Conservation (phyloP, 1,140 invertebrate species). For the Nephila pilipes region DNA sequence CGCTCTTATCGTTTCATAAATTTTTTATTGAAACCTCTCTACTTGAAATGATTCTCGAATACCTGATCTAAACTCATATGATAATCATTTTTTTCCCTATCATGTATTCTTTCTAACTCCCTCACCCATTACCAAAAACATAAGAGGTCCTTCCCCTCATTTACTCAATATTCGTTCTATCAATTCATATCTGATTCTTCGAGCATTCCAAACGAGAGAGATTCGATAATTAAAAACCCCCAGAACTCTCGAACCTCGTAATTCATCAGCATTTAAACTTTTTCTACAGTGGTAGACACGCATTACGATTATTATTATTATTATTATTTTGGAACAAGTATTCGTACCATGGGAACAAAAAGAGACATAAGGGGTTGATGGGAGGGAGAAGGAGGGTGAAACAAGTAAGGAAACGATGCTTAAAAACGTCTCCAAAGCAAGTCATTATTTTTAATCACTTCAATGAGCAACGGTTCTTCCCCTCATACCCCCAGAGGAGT, state of each 20-base stretch:
- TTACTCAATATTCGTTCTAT: not conserved
- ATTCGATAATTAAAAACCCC: conserved; percentile 5
- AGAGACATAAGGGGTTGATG: not conserved
- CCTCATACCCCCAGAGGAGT: not conserved
- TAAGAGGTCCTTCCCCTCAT: too few species aligned
- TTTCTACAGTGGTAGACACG: not conserved
- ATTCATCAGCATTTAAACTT: conserved; percentile 28
- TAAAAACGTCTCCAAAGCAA: conserved; percentile 55
- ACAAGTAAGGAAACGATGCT: not conserved
- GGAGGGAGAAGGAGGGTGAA: not conserved
- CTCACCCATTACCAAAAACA: too few species aligned
- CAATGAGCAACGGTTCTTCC: conserved; percentile 39
- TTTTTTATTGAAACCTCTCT: too few species aligned
- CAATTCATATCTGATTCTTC: not conserved
- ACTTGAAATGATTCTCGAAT: too few species aligned
- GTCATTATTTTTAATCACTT: conserved; percentile 70
- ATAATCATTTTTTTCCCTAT: too few species aligned
- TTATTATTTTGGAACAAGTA: conserved; percentile 18
- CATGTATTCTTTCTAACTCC: too few species aligned
- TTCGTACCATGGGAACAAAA: conserved; percentile 5
- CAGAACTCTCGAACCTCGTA: not conserved
- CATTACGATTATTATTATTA: conserved; percentile 19
- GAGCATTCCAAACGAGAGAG: not conserved
- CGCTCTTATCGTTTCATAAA: too few species aligned
- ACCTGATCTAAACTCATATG: too few species aligned